Conservation (phyloP, 2,113 vertebrate genomes). For the Felis catus region DNA sequence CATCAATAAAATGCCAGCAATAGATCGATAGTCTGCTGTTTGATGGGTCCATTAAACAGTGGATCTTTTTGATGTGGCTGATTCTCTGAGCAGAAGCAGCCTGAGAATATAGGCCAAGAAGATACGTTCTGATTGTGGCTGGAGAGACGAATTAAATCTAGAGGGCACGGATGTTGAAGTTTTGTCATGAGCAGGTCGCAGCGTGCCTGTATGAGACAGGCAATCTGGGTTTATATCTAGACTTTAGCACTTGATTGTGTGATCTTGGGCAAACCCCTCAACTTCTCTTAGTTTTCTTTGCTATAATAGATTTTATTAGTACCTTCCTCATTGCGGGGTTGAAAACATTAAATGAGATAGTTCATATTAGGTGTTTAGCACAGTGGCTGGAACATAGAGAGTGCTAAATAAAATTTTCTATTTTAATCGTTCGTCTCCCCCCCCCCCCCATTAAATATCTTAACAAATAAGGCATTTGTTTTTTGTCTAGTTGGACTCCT, state of each 20-base stretch:
- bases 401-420: neutral
- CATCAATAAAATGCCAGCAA: neutral
- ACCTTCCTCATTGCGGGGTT: neutral
- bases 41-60: neutral
- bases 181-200: neutral
- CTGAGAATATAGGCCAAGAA: neutral
- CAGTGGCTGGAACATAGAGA: neutral
- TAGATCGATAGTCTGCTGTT: neutral
- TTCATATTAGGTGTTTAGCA: neutral
- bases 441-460: neutral
- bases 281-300: neutral
- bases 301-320: neutral
- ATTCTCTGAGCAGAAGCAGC: neutral
- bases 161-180: neutral
- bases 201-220: neutral
- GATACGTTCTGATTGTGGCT: neutral
- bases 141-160: neutral
- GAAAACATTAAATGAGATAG: neutral
- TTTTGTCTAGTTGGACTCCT: neutral
- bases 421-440: neutral
- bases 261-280: neutral
- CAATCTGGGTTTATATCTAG: neutral
- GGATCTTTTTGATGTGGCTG: neutral
- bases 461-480: neutral
- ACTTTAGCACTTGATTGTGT: neutral